A percentile compares a stretch with the other conserved stretches of the same genome.
phyloP scores from a whole-genome alignment of 2,113 vertebrate genomes.

The Centropus unirufus region DNA sequence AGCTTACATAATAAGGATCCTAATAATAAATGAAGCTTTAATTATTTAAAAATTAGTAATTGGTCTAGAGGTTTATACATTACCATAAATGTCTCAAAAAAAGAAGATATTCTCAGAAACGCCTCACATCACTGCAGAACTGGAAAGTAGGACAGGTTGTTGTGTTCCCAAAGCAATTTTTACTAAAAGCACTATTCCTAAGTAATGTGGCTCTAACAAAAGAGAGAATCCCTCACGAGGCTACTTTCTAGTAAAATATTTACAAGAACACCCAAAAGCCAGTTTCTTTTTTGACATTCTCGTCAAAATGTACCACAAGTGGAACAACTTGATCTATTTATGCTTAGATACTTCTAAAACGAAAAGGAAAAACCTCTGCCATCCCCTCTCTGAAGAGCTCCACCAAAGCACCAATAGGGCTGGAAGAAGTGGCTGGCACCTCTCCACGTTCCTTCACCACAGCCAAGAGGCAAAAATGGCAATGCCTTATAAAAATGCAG shows the following conservation, averaged over 20 bases:
- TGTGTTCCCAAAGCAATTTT: constrained; percentile 15
- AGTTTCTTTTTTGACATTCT: not conserved
- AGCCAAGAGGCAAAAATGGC: not conserved
- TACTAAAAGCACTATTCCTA: constrained; percentile 7
- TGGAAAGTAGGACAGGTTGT: constrained; percentile 9
- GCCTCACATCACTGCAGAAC: not conserved
- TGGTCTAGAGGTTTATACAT: not conserved
- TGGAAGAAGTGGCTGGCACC: not conserved
- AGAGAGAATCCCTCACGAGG: not conserved
- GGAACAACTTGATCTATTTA: not conserved
- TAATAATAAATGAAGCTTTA: constrained; percentile 26
- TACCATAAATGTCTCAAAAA: not conserved
- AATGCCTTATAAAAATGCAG: not conserved
- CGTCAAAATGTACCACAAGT: not conserved
- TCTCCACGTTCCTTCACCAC: not conserved
- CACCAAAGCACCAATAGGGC: not conserved
- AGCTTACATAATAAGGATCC: not conserved
- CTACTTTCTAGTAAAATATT: constrained; percentile 39
- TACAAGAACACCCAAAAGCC: constrained; percentile 39
- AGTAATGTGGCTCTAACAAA: not conserved
- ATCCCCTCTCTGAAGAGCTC: not conserved
- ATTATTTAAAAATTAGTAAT: constrained; percentile 27
- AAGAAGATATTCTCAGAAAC: not conserved
- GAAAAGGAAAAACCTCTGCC: not conserved
- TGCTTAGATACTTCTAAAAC: not conserved